A percentile compares a stretch with the other conserved stretches of the same genome.
Conservation (phyloP, 92 coral and sea anemone genomes). For the Porites lobata region DNA sequence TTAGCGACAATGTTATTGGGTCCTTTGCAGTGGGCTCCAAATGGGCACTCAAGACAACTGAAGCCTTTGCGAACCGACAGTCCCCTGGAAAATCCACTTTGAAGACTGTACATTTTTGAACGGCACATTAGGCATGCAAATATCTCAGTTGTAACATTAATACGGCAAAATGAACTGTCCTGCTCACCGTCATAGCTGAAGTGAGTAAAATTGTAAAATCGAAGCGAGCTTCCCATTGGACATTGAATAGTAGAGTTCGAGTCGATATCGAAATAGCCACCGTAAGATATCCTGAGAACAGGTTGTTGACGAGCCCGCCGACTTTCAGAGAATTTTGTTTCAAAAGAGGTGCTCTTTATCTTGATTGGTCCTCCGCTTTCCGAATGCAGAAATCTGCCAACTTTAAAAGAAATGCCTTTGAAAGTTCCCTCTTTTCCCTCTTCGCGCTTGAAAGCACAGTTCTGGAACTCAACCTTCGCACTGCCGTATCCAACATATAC, state of each 20-base stretch:
- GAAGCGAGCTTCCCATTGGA: constrained; percentile 16
- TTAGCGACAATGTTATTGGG: constrained; percentile 68
- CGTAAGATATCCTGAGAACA: not conserved
- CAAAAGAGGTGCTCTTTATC: constrained; percentile 6
- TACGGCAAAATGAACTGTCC: not conserved
- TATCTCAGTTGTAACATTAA: constrained; percentile 48
- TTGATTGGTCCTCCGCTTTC: constrained; percentile 30
- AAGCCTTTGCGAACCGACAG: constrained; percentile 3
- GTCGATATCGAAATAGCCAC: constrained; percentile 34
- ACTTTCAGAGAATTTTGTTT: not conserved
- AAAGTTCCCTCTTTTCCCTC: not conserved
- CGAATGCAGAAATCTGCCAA: constrained; percentile 28
- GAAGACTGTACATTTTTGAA: constrained; percentile 63
- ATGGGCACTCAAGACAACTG: constrained; percentile 64
- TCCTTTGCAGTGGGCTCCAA: constrained; percentile 68
- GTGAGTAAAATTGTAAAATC: constrained; percentile 15
- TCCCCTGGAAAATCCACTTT: constrained; percentile 66
- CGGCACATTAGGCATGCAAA: constrained; percentile 60
- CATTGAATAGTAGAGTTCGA: constrained; percentile 19
- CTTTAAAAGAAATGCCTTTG: not conserved
- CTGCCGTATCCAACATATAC: constrained; percentile 16
- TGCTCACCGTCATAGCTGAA: not conserved
- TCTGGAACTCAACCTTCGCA: constrained; percentile 16
- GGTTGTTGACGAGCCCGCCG: not conserved
- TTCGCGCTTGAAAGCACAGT: not conserved